phyloP scores from a whole-genome alignment of 2,888 invertebrate species.

The Apotomis capreana region DNA sequence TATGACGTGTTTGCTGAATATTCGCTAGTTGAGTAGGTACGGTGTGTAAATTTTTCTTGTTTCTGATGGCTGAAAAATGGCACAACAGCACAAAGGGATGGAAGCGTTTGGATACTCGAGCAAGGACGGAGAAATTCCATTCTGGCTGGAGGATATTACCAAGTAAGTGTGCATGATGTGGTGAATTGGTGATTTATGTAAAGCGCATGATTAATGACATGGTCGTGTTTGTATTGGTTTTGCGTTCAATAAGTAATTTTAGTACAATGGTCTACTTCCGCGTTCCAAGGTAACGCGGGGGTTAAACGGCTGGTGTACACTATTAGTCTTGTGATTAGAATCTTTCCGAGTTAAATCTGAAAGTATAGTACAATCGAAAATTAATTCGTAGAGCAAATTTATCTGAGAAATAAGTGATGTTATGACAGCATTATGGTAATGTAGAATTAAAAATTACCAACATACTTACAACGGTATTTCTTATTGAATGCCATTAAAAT shows the following conservation, averaged over 20 bases:
- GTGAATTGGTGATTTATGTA: slow-evolving; percentile 40
- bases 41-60: slow-evolving; percentile 16
- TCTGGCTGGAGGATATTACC: slow-evolving; percentile 77
- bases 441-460: no score
- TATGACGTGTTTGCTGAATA: slow-evolving; percentile 30
- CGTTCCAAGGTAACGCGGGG: slow-evolving; percentile 57
- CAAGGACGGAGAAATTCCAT: slow-evolving; percentile 65
- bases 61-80: slow-evolving; percentile 75
- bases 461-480: no score
- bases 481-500: no score
- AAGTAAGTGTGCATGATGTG: slow-evolving; percentile 64
- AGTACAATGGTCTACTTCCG: slow-evolving; percentile 57
- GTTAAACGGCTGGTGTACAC: slow-evolving; percentile 20
- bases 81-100: slow-evolving; percentile 67
- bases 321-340: slow-evolving; percentile 5
- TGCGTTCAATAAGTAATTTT: slow-evolving; percentile 50
- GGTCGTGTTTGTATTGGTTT: slow-evolving; percentile 40
- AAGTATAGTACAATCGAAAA: no score
- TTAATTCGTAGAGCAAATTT: no score
- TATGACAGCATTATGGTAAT: no score
- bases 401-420: no score
- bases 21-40: slow-evolving; percentile 28
- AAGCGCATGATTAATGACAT: slow-evolving; percentile 57
- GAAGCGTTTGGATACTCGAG: slow-evolving; percentile 65
- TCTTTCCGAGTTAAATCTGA: neutral